phyloP scores from a whole-genome alignment of 2,113 vertebrate species.

The Heterotis niloticus region DNA sequence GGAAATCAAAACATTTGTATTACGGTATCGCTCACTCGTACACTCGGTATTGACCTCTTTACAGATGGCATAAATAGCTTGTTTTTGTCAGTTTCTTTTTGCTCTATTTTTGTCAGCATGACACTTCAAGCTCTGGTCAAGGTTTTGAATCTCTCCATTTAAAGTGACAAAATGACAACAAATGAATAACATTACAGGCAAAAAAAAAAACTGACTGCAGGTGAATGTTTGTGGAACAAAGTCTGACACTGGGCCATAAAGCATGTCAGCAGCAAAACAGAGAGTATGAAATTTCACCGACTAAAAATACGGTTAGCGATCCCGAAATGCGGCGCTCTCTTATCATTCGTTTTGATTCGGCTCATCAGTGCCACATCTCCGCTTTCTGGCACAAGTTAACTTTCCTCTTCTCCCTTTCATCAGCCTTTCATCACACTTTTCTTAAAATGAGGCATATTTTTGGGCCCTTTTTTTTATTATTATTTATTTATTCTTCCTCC shows the following conservation, averaged over 20 bases:
- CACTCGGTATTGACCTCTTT: constrained; percentile 8
- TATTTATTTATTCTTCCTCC: not conserved
- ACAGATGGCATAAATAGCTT: constrained; percentile 26
- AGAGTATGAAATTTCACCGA: constrained; percentile 3
- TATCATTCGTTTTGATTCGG: constrained; percentile 14
- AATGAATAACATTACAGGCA: constrained; percentile 17
- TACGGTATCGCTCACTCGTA: constrained; percentile 6
- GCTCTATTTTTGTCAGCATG: constrained; percentile 12
- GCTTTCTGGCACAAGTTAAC: not conserved
- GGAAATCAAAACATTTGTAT: not conserved
- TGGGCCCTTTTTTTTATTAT: not conserved
- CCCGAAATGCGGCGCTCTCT: not conserved
- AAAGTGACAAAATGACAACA: constrained; percentile 25
- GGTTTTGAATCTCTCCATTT: constrained; percentile 21
- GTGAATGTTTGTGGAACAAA: constrained; percentile 20
- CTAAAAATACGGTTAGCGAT: constrained; percentile 13
- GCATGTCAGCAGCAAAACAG: constrained; percentile 7
- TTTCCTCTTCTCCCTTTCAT: constrained; percentile 13
- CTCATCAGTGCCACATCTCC: not conserved
- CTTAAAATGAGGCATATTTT: not conserved
- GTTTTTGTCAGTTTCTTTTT: constrained; percentile 35
- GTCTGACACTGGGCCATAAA: not conserved
- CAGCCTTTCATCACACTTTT: not conserved
- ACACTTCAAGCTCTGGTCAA: not conserved
- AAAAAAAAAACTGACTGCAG: not conserved